A percentile compares a stretch with the other conserved stretches of the same genome.
Conservation (phyloP, 1,140 invertebrate genomes). For the Nephotettix cincticeps region DNA sequence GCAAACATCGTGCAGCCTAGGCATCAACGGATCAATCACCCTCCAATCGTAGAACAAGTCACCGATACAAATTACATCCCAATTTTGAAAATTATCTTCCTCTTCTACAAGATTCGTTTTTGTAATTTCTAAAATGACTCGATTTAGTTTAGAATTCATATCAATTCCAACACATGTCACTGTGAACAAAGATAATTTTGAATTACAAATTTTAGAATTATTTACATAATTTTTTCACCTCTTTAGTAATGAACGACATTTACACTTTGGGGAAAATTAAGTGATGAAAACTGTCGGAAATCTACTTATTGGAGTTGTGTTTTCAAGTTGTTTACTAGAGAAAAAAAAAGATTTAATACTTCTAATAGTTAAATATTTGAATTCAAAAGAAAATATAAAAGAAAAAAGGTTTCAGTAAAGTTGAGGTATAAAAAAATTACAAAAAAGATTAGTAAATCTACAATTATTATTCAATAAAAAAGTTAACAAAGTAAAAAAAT, state of each 20-base stretch:
- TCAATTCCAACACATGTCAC: conserved; percentile 2
- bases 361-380: background rate
- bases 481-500: too few relatives aligned
- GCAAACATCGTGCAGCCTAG: background rate
- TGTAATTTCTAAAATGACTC: background rate
- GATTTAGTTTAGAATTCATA: conserved; percentile 6
- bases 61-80: background rate
- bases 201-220: background rate
- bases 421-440: too few relatives aligned
- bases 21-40: background rate
- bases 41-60: conserved; percentile 3
- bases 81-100: background rate
- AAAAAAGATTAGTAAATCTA: too few relatives aligned
- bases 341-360: background rate
- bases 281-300: background rate
- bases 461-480: too few relatives aligned
- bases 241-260: background rate
- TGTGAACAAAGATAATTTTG: conserved; percentile 11
- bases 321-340: background rate
- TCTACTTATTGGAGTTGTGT: background rate
- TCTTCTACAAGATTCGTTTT: background rate
- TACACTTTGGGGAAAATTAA: background rate
- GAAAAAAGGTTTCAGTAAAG: background rate
- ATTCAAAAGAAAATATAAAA: background rate
- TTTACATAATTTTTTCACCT: background rate